Evolutionary conservation across 2,888 invertebrate species (phyloP), one percentile per base, ranked within the genome.

Genomic region (Diarsia mendica): DNA sequence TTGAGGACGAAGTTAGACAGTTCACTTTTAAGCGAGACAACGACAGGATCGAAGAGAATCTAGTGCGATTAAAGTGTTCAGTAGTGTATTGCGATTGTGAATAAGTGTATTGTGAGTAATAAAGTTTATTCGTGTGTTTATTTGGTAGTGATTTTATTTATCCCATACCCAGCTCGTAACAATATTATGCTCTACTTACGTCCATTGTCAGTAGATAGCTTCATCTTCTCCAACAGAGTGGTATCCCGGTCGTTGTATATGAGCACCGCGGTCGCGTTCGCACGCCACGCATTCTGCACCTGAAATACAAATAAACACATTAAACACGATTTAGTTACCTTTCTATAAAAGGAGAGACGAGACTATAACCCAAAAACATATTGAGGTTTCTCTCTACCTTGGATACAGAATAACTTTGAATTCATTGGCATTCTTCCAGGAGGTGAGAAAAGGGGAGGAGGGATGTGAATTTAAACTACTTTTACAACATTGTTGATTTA

Each of bases 171-270:
- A n/a, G n/a, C n/a, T n/a, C n/a, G n/a, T n/a, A n/a, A n/a, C n/a
- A n/a, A n/a, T n/a, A n/a, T n/a, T n/a, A n/a, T n/a, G n/a, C n/a
- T n/a, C n/a, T n/a, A n/a, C 98, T 97, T 93, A 98, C 98, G 97
- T 91, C 97, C 97, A 90, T 97, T 97, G 81, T 97, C 97, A 60
- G 97, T 97, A 81, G 97, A 96, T 70, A 98, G 96, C 89, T 98
- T 98, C 98, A 98, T 98, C 91, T 98, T 98, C 92, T 98, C 98
- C 90, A 98, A 94, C 77, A 95, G 96, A 49, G 97, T 96, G 70
- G 97, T 97, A 79, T 97, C 97, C 79, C 97, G 96, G 92, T 98
- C 97, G 94, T 98, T 98, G 95, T 98, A 99, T 72, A 99, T 97
- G 70, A 99, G 97, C 51, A 98, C 98, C 0, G 98, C 99, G 0